Conservation (phyloP, 1,140 invertebrate species). For the Pantala flavescens region DNA sequence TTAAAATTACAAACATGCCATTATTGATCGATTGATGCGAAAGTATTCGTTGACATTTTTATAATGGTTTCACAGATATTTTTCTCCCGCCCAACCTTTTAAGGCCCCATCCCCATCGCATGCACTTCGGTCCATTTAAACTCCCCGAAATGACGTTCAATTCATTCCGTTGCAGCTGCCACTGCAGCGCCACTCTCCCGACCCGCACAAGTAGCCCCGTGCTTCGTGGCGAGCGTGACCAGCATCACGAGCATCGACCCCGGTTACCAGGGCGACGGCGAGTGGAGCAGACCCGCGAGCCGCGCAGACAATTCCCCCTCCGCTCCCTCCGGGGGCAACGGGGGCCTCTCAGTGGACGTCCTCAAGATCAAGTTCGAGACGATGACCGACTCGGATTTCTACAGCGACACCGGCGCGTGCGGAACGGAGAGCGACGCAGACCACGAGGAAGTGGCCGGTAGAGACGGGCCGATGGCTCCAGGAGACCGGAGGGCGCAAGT, state of each 20-base stretch:
- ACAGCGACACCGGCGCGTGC: conserved; percentile 36
- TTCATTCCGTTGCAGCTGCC: neutral
- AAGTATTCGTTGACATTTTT: no score
- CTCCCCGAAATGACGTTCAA: neutral
- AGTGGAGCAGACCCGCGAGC: conserved; percentile 67
- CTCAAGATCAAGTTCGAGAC: conserved; percentile 41
- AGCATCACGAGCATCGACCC: conserved; percentile 75
- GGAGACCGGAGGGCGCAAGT: conserved; percentile 63
- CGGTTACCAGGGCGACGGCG: conserved; percentile 76
- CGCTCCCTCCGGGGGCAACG: conserved; percentile 37
- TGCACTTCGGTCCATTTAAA: no score
- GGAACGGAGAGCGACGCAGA: conserved; percentile 68
- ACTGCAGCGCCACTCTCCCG: conserved; percentile 26
- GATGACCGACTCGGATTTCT: conserved; percentile 82
- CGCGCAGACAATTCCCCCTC: conserved; percentile 44
- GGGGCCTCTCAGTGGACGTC: conserved; percentile 26
- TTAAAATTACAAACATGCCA: no score
- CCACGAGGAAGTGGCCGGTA: conserved; percentile 52
- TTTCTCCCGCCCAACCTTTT: no score
- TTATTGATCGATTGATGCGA: no score
- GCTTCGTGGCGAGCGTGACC: conserved; percentile 71
- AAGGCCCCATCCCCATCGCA: conserved; percentile 35
- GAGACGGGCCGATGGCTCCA: neutral
- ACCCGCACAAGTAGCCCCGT: conserved; percentile 46
- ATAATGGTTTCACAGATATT: no score